These are phyloP conservation scores for Xanthia icteritia DNA, from an alignment of 2,888 invertebrate species.

Conservation along the genomic window DNA sequence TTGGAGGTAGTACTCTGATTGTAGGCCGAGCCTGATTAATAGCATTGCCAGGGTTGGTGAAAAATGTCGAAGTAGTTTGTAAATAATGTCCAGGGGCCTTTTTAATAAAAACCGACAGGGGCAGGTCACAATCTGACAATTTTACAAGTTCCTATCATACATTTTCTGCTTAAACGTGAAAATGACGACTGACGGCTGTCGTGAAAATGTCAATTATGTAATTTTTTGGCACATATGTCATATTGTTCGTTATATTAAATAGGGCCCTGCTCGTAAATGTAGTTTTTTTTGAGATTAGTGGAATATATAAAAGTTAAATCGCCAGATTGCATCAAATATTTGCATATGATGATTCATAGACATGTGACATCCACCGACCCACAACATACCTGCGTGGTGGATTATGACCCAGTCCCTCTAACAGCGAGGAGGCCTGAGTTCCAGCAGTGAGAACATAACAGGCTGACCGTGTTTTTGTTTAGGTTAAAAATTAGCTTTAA, in stretches of 20 bases:
- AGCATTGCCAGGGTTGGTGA: neutral
- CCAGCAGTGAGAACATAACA: neutral
- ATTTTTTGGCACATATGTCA: neutral
- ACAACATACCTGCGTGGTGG: neutral
- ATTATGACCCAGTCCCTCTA: too few relatives aligned
- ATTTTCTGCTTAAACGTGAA: neutral
- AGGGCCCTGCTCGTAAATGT: neutral
- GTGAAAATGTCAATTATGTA: neutral
- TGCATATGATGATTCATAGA: too few relatives aligned
- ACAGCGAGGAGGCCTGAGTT: neutral
- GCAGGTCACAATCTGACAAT: neutral
- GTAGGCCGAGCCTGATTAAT: slow-evolving; percentile 37
- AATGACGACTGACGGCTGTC: too few relatives aligned
- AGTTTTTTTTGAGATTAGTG: neutral
- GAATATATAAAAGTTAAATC: neutral
- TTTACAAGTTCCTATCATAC: neutral
- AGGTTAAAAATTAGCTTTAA: neutral
- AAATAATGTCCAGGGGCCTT: neutral
- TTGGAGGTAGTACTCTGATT: slow-evolving; percentile 39
- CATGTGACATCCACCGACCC: neutral
- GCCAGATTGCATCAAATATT: too few relatives aligned
- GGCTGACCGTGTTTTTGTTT: neutral
- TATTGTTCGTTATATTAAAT: neutral
- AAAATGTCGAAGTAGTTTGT: slow-evolving; percentile 1
- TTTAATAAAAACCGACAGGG: neutral